phyloP scores from a whole-genome alignment of 2,888 invertebrate genomes.

The Agonopterix alstromeriana region DNA sequence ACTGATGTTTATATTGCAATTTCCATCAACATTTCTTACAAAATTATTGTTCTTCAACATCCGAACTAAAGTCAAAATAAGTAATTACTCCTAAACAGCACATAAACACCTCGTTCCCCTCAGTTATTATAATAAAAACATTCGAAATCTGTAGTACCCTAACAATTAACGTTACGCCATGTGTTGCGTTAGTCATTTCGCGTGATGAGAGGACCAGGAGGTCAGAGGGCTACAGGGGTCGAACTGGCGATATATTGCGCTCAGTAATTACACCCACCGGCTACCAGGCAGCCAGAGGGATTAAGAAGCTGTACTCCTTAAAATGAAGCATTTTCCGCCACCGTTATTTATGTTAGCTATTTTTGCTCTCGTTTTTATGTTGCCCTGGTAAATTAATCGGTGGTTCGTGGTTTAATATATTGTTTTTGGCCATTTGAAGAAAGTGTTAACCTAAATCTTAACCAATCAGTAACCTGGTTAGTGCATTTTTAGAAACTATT shows the following conservation, averaged over 20 bases:
- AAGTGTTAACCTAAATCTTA: no score
- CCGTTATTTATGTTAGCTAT: constrained; percentile 43
- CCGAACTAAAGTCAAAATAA: neutral
- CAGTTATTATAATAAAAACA: constrained; percentile 57
- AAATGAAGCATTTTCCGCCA: constrained; percentile 56
- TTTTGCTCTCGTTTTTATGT: constrained; percentile 35
- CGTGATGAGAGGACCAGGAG: constrained; percentile 45
- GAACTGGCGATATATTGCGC: constrained; percentile 54
- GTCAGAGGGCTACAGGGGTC: constrained; percentile 27
- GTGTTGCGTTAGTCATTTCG: constrained; percentile 55
- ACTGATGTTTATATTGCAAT: no score
- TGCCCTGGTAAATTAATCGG: constrained; percentile 28
- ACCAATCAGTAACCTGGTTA: no score
- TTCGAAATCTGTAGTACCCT: constrained; percentile 35
- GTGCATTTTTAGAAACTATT: no score
- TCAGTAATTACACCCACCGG: constrained; percentile 59
- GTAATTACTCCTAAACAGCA: neutral
- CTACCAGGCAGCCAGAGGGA: constrained; percentile 52
- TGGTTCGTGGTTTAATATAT: constrained; percentile 6
- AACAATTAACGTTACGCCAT: constrained; percentile 66
- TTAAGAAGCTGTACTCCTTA: constrained; percentile 59
- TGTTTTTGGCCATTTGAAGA: constrained; percentile 1
- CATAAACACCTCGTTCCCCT: constrained; percentile 31
- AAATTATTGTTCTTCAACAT: no score
- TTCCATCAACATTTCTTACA: no score